Base-by-base conservation (phyloP, 2,888 invertebrate genomes). In the Exocentrus adspersus region DNA sequence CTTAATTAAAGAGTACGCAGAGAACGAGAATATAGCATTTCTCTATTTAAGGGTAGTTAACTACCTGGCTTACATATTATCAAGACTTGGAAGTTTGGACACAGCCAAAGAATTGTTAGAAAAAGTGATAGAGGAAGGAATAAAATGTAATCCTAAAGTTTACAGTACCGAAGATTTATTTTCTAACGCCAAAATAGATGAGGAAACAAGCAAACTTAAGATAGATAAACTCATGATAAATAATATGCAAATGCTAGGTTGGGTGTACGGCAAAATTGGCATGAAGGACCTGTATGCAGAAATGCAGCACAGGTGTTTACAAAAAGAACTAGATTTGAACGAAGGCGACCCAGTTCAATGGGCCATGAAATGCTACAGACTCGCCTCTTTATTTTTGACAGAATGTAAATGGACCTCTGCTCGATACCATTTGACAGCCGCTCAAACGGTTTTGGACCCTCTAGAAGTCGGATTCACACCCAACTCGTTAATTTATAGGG, bases 381-480 rank as follows among this genome's bases (percentile, higher is more conserved):
- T 88, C 1, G 72, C 70, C 1, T 68, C 71, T 2, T 86, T 12
- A 84, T 73, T 71, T 53, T 60, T 75, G 5, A 87, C 87, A 84
- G 86, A 12, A 71, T 85, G 66, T 80, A 86, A 70, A 81, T 87
- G 30, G 86, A 85, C 0, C 46, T 67, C 70, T 32, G 73, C 71
- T 24, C 76, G 90, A 37, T 89, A 91, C 78, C 90, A 91, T 78
- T 82, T 92, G 62, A 87, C 87, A 71, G 88, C 88, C 37, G 87
- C 89, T 0, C 85, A 86, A 72, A 82, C 85, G 65, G 84, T 89
- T 6, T 76, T 89, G 41, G 81, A 85, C 58, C 85, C 86, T 5
- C 85, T 87, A 70, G 87, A 87, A 73, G 84, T 84, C 43, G 84
- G 58, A 79, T 82, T 76, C 56, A 68, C 75, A 12, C 73, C 77